A percentile compares a stretch with the other conserved stretches of the same genome.
phyloP scores from a whole-genome alignment of 1,140 invertebrate species.

The Heliconius nattereri region DNA sequence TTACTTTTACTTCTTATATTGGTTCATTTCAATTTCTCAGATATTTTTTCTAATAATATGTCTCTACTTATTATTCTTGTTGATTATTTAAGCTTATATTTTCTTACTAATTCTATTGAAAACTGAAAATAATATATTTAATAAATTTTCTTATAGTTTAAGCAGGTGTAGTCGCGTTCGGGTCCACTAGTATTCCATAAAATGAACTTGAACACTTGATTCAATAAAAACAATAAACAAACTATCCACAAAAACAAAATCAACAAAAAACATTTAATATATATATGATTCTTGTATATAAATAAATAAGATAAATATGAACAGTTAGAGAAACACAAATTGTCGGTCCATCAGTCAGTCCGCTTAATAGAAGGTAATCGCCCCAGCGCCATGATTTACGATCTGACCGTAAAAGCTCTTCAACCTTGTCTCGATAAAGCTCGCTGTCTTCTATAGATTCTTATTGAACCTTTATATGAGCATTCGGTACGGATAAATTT shows the following conservation, averaged over 20 bases:
- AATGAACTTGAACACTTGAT: not conserved
- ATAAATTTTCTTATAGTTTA: too few species aligned
- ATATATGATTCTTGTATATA: not conserved
- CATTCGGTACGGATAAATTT: not conserved
- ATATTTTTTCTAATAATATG: too few species aligned
- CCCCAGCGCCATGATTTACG: slow-evolving; percentile 15
- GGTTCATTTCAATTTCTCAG: too few species aligned
- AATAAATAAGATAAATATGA: not conserved
- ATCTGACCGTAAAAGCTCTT: slow-evolving; percentile 29
- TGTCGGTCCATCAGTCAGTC: slow-evolving; percentile 20
- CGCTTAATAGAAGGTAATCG: slow-evolving; percentile 27
- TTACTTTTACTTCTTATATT: too few species aligned
- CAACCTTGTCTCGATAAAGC: slow-evolving; percentile 26
- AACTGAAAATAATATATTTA: too few species aligned
- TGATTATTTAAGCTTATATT: too few species aligned
- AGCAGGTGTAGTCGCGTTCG: too few species aligned
- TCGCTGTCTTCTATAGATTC: slow-evolving; percentile 2
- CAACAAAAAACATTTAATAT: not conserved
- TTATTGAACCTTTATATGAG: slow-evolving; percentile 18
- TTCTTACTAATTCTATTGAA: too few species aligned
- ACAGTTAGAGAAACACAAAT: not conserved
- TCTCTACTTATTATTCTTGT: too few species aligned
- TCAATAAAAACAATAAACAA: not conserved
- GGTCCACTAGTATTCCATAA: not conserved
- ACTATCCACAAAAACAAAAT: not conserved